These are phyloP conservation scores for Periplaneta americana DNA, from an alignment of 1,140 invertebrate genomes.

Conservation along the genomic window DNA sequence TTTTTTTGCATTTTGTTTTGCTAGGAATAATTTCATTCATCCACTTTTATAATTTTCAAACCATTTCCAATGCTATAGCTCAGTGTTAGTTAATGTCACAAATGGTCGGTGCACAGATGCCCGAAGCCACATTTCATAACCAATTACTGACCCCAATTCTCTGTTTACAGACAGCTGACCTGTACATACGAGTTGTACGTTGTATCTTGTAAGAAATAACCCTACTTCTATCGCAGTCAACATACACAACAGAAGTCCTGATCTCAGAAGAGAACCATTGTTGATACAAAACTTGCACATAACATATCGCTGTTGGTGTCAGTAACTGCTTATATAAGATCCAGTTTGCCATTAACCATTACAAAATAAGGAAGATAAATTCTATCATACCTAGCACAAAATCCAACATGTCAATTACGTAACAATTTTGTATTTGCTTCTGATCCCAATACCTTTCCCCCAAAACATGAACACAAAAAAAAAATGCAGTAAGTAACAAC, in stretches of 20 bases:
- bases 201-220: not conserved
- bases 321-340: not conserved
- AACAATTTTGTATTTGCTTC: not conserved
- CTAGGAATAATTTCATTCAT: not conserved
- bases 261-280: not conserved
- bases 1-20: not conserved
- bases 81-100: not conserved
- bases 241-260: not conserved
- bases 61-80: not conserved
- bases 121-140: not conserved
- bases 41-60: not conserved
- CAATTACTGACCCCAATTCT: not conserved
- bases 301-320: not conserved
- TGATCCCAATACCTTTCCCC: not conserved
- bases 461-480: not conserved
- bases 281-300: not conserved
- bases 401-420: not conserved
- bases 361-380: not conserved
- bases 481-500: not conserved
- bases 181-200: not conserved
- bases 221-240: not conserved
- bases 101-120: not conserved
- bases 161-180: not conserved
- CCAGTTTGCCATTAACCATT: not conserved
- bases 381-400: not conserved